Conservation (phyloP, 1,140 invertebrate species). For the Drosophila rhopaloa region DNA sequence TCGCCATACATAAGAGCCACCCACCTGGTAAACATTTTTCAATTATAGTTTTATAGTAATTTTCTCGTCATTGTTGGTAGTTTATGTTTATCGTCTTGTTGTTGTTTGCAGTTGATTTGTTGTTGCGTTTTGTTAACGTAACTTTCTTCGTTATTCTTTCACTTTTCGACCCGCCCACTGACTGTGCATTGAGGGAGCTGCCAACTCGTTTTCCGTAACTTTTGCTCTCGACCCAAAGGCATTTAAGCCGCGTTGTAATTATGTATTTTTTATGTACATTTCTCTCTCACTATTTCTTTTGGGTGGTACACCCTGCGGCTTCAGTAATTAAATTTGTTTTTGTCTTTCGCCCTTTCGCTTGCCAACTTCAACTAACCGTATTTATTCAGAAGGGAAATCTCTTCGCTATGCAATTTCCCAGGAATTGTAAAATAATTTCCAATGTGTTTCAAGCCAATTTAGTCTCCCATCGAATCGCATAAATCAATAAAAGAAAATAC, state of each 20-base stretch:
- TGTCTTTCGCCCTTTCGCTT: constrained; percentile 28
- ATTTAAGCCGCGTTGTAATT: constrained; percentile 73
- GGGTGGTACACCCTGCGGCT: constrained; percentile 33
- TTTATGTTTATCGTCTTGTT: constrained; percentile 38
- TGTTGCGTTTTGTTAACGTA: constrained; percentile 62
- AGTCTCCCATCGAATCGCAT: constrained; percentile 39
- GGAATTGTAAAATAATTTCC: constrained; percentile 24
- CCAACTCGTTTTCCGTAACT: constrained; percentile 66
- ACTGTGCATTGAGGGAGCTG: constrained; percentile 36
- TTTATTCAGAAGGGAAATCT: not conserved
- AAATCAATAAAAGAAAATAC: constrained; percentile 61
- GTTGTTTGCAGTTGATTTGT: constrained; percentile 23
- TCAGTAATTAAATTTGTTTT: constrained; percentile 70
- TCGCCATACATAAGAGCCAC: constrained; percentile 33
- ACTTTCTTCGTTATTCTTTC: constrained; percentile 77
- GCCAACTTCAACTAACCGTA: constrained; percentile 8
- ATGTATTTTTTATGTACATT: constrained; percentile 61
- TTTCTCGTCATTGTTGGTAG: constrained; percentile 76
- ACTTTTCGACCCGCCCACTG: constrained; percentile 57
- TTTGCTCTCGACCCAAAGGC: constrained; percentile 65
- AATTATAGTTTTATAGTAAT: constrained; percentile 77
- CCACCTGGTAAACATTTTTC: constrained; percentile 62
- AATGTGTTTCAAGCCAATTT: constrained; percentile 38
- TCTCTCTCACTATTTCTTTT: constrained; percentile 37
- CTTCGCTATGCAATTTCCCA: constrained; percentile 11